Evolutionary conservation across 1,140 invertebrate genomes (phyloP), one percentile per base, ranked within the genome.

Genomic region (Helicoverpa zea): DNA sequence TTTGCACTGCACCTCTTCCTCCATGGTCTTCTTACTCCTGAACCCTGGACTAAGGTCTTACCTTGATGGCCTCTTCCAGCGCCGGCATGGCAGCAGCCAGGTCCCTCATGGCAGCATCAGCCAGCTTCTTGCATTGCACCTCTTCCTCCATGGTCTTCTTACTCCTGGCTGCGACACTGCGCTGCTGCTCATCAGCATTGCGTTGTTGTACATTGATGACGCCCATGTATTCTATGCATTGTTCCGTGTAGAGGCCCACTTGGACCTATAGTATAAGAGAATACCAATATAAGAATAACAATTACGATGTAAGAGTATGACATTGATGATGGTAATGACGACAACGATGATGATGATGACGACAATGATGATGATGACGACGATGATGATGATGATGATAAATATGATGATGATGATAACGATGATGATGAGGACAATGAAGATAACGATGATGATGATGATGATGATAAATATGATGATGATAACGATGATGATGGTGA

Each of bases 11-110:
- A 96, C 95, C 90, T 98, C 35, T 43, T 43, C 35, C 9, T 43
- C 35, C 35, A 43, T 9, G 35, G 35, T 43, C 35, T 43, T 43
- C 35, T 43, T 43, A 43, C 4, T 43, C 35, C 35, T 43, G 7
- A 43, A 43, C 35, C 35, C 35, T 35, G 7, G 35, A 0, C 35
- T 43, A 9, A 12, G 11, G 0, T 16, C 9, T n/a, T 68, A 97
- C 97, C 93, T 96, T 96, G 81, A 97, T 96, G 56, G 98, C 98
- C 90, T 98, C 98, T 61, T 98, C 96, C 2, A 98, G 91, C 4
- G 98, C 97, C 1, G 98, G 98, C 95, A 98, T 96, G n/a, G 98
- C 98, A 85, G 97, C 96, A 82, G 97, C 97, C 16, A 98, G 94
- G 95, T 98, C 98, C 35, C 96, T 96, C 89, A 97, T 96, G 51